phyloP scores from a whole-genome alignment of 2,113 vertebrate genomes.

The Rafetus swinhoei region DNA sequence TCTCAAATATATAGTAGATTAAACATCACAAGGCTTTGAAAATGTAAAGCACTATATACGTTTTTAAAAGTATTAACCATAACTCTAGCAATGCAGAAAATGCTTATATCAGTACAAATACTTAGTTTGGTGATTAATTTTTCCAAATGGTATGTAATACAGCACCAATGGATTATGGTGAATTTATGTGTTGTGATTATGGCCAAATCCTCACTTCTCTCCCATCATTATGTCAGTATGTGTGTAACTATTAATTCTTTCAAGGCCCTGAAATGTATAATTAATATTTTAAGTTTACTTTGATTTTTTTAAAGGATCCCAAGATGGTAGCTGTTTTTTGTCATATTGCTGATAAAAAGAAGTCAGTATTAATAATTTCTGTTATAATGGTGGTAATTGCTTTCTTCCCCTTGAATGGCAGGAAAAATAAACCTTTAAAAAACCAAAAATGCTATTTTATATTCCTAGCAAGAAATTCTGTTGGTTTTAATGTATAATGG shows the following conservation, averaged over 20 bases:
- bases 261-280: background rate
- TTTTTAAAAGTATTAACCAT: background rate
- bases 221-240: background rate
- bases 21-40: background rate
- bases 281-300: conserved; percentile 19
- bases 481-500: background rate
- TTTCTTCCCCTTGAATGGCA: background rate
- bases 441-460: background rate
- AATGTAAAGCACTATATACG: background rate
- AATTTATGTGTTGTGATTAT: background rate
- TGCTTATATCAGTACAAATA: background rate
- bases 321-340: background rate
- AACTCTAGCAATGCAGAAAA: background rate
- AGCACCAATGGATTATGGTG: background rate
- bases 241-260: background rate
- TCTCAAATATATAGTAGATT: background rate
- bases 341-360: background rate
- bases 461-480: background rate
- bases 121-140: background rate
- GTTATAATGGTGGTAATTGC: background rate
- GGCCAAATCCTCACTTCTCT: background rate
- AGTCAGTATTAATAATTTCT: background rate
- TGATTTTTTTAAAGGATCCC: background rate
- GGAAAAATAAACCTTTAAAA: background rate
- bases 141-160: background rate